Conservation (phyloP, 2,113 vertebrate species). For the Fukomys damarensis region DNA sequence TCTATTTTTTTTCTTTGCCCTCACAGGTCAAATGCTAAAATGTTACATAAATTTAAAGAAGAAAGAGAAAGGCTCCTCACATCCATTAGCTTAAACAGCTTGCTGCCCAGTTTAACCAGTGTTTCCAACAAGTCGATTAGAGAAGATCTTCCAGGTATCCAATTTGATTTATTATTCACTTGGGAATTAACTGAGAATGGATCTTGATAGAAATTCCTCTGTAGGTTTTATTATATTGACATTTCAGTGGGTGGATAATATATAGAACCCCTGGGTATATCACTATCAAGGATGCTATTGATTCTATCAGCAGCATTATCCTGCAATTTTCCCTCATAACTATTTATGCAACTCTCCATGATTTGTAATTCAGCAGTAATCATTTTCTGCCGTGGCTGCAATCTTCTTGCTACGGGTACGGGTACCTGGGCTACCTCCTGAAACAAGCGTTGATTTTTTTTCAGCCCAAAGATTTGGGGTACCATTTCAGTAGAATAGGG, state of each 20-base stretch:
- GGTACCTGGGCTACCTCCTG: neutral
- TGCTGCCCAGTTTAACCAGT: conserved; percentile 43
- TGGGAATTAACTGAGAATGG: conserved; percentile 69
- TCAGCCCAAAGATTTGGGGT: conserved; percentile 41
- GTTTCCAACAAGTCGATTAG: conserved; percentile 62
- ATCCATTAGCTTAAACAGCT: conserved; percentile 70
- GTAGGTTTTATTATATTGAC: conserved; percentile 74
- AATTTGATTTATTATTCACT: conserved; percentile 73
- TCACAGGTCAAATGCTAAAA: neutral
- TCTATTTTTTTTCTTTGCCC: neutral
- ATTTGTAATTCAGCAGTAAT: conserved; percentile 71
- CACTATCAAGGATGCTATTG: conserved; percentile 72
- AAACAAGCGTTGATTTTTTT: conserved; percentile 64
- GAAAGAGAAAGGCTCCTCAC: conserved; percentile 61
- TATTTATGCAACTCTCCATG: conserved; percentile 71
- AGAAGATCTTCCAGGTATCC: conserved; percentile 60
- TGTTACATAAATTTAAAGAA: neutral
- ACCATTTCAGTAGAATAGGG: conserved; percentile 14
- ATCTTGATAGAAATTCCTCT: conserved; percentile 69
- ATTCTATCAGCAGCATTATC: conserved; percentile 78
- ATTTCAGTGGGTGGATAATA: conserved; percentile 70
- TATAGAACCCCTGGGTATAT: conserved; percentile 71
- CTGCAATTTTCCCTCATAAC: conserved; percentile 76
- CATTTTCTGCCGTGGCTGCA: conserved; percentile 31
- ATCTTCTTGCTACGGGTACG: conserved; percentile 22